A percentile compares a stretch with the other conserved stretches of the same genome.
Conservation (phyloP, 2,797 vertebrate genomes). For the Gorsachius magnificus region DNA sequence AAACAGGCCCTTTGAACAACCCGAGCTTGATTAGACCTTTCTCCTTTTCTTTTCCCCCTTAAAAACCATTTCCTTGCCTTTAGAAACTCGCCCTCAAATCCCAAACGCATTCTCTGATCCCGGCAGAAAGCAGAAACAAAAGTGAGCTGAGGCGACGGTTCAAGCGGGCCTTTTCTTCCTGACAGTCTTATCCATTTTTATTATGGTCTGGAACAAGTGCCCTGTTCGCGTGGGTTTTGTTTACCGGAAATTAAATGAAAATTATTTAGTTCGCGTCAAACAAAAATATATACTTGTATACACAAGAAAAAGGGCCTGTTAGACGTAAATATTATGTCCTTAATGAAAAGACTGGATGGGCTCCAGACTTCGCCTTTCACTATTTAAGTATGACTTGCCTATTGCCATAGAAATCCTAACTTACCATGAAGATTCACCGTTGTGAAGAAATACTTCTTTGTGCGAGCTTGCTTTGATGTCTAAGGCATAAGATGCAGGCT, state of each 20-base stretch:
- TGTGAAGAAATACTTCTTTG: constrained; percentile 98
- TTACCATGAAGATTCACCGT: constrained; percentile 99
- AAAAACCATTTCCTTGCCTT: constrained; percentile 86
- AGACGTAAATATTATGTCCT: constrained; percentile 96
- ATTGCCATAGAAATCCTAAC: constrained; percentile 99
- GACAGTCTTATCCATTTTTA: constrained; percentile 83
- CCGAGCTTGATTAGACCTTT: constrained; percentile 86
- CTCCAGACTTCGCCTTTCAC: constrained; percentile 92
- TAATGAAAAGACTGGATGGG: constrained; percentile 90
- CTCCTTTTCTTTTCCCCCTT: constrained; percentile 84
- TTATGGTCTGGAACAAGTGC: constrained; percentile 82
- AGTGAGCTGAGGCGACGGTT: constrained; percentile 80
- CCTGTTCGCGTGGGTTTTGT: constrained; percentile 83
- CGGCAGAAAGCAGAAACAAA: constrained; percentile 84
- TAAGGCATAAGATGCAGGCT: constrained; percentile 89
- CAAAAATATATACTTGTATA: constrained; percentile 86
- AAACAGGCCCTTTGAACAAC: constrained; percentile 86
- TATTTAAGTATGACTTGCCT: constrained; percentile 97
- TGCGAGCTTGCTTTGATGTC: constrained; percentile 95
- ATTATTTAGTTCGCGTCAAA: constrained; percentile 82
- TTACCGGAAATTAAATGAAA: constrained; percentile 85
- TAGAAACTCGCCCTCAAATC: constrained; percentile 84
- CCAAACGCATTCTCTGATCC: constrained; percentile 84
- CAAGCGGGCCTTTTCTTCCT: constrained; percentile 79
- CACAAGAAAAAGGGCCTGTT: constrained; percentile 88